phyloP scores from a whole-genome alignment of 2,113 vertebrate species.

The Pseudonaja textilis region DNA sequence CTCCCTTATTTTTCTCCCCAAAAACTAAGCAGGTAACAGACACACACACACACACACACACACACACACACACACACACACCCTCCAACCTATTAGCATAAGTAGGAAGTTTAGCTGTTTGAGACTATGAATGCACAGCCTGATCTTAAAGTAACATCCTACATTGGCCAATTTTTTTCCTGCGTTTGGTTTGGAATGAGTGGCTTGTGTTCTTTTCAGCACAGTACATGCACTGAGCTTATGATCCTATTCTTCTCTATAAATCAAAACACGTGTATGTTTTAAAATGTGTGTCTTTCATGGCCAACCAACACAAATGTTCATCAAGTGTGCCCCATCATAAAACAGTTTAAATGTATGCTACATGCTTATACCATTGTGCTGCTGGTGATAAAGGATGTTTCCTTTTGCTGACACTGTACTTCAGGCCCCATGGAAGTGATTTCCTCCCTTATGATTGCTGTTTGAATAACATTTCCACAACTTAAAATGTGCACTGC shows the following conservation, averaged over 20 bases:
- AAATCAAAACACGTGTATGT: not conserved
- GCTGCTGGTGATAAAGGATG: slow-evolving; percentile 16
- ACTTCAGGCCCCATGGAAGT: slow-evolving; percentile 33
- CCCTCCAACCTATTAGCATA: not conserved
- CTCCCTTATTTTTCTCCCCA: too few relatives aligned
- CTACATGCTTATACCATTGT: slow-evolving; percentile 2
- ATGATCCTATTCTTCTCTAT: not conserved
- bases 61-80: too few relatives aligned
- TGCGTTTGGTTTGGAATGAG: not conserved
- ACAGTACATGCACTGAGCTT: not conserved
- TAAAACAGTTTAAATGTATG: slow-evolving; percentile 14
- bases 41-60: too few relatives aligned
- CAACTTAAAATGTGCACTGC: slow-evolving; percentile 37
- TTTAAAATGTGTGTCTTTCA: slow-evolving; percentile 25
- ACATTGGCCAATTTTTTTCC: not conserved
- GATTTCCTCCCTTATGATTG: slow-evolving; percentile 46
- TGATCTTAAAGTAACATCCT: not conserved
- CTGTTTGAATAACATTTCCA: slow-evolving; percentile 46
- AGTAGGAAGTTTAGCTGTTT: not conserved
- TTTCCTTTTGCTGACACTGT: slow-evolving; percentile 53
- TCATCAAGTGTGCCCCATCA: not conserved
- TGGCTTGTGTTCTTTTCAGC: not conserved
- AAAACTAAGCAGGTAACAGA: too few relatives aligned
- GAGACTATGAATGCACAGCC: not conserved
- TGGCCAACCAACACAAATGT: slow-evolving; percentile 12